Percentiles rank a stretch among this genome's conserved stretches.
phyloP scores from a whole-genome alignment of 2,888 invertebrate genomes.

The Drosophila tanythrix region DNA sequence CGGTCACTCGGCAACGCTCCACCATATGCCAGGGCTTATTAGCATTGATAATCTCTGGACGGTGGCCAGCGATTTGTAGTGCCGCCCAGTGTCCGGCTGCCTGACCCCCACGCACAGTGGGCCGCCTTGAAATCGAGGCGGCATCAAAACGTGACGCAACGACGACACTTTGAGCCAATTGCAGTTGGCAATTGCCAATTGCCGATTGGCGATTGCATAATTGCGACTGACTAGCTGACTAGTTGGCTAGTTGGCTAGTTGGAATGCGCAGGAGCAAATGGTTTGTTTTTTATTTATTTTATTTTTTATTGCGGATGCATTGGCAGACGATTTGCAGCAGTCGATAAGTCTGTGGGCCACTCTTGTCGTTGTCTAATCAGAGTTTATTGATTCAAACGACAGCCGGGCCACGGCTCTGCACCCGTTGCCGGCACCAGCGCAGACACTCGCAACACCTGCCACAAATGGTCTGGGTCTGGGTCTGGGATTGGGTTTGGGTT shows the following conservation, averaged over 20 bases:
- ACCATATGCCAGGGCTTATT: constrained; percentile 69
- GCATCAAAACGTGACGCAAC: constrained; percentile 55
- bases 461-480: constrained; percentile 24
- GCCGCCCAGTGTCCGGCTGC: constrained; percentile 58
- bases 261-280: constrained; percentile 68
- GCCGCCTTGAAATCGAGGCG: constrained; percentile 46
- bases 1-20: too few species aligned
- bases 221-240: constrained; percentile 31
- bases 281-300: constrained; percentile 16
- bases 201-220: constrained; percentile 56
- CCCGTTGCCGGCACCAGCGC: constrained; percentile 24
- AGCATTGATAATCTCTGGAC: constrained; percentile 79
- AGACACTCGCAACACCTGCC: constrained; percentile 51
- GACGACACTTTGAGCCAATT: constrained; percentile 66
- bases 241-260: constrained; percentile 58
- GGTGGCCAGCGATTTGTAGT: constrained; percentile 60
- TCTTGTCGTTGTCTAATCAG: constrained; percentile 68
- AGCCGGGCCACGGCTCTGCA: constrained; percentile 45
- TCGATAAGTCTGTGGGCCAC: constrained; percentile 66
- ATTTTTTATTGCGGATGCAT: constrained; percentile 79
- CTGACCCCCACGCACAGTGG: constrained; percentile 71
- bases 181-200: constrained; percentile 45
- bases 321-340: constrained; percentile 69
- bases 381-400: constrained; percentile 79
- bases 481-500: background rate